These are phyloP conservation scores for Nestor notabilis DNA, from an alignment of 2,113 vertebrate genomes.

Conservation along the genomic window DNA sequence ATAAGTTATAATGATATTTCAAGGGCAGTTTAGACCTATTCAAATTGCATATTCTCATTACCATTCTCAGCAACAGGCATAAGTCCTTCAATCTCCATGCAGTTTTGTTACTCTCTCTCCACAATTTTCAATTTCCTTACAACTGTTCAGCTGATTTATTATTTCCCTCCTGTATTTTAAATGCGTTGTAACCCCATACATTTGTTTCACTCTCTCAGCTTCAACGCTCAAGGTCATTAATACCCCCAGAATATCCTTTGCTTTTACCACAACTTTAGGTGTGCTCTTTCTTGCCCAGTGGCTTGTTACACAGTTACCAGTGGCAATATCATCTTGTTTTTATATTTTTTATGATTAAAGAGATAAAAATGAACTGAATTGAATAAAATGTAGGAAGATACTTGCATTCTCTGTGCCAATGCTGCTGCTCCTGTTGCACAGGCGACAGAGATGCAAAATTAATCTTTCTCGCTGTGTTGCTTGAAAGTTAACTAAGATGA, in stretches of 20 bases:
- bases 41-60: conserved; percentile 64
- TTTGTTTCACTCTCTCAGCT: conserved; percentile 65
- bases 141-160: conserved; percentile 72
- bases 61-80: conserved; percentile 52
- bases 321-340: conserved; percentile 66
- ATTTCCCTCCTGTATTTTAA: conserved; percentile 66
- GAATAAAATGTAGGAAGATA: conserved; percentile 53
- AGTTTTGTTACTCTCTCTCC: conserved; percentile 68
- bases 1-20: conserved; percentile 73
- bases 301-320: conserved; percentile 57
- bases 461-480: neutral
- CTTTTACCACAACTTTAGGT: conserved; percentile 63
- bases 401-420: neutral
- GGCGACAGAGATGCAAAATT: neutral
- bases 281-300: conserved; percentile 69
- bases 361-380: conserved; percentile 63
- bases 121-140: conserved; percentile 73
- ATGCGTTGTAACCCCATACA: conserved; percentile 62
- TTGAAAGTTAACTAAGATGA: conserved; percentile 32
- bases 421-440: neutral
- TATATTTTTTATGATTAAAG: conserved; percentile 71
- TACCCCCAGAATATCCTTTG: conserved; percentile 41
- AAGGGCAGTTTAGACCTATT: conserved; percentile 63
- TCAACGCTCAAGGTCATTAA: conserved; percentile 67
- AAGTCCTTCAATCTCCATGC: conserved; percentile 46